These are phyloP conservation scores for Exocentrus adspersus DNA, from an alignment of 2,888 invertebrate species.

Conservation along the genomic window DNA sequence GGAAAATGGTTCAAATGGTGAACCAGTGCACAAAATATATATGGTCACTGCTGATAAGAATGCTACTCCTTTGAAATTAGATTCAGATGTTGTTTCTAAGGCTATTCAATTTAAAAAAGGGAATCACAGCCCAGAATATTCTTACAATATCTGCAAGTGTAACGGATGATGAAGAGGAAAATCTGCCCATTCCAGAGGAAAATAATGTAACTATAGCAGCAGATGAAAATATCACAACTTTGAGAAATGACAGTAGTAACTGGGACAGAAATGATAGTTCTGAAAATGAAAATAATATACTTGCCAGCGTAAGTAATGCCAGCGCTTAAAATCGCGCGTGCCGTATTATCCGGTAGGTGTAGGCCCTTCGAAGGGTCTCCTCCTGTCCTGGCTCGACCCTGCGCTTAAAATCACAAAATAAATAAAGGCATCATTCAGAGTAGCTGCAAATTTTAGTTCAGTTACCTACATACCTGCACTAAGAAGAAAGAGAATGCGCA, in stretches of 20 bases:
- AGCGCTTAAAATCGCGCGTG: neutral
- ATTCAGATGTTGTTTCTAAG: slow-evolving; percentile 57
- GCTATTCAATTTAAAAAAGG: slow-evolving; percentile 44
- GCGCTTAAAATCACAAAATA: too few species aligned
- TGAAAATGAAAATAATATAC: slow-evolving; percentile 13
- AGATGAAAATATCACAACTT: slow-evolving; percentile 31
- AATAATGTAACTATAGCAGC: slow-evolving; percentile 44
- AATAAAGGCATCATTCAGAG: too few species aligned
- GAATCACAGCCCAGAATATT: slow-evolving; percentile 42
- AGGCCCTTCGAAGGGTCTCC: too few species aligned
- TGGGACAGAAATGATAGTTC: slow-evolving; percentile 8
- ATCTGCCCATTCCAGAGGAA: slow-evolving; percentile 23
- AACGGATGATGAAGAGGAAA: slow-evolving; percentile 36
- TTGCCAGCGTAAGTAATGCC: neutral
- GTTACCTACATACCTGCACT: too few species aligned
- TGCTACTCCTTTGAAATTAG: slow-evolving; percentile 57
- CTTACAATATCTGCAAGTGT: slow-evolving; percentile 43
- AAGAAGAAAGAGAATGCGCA: too few species aligned
- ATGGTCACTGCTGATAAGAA: slow-evolving; percentile 63
- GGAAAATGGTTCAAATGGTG: slow-evolving; percentile 59
- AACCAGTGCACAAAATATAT: slow-evolving; percentile 65
- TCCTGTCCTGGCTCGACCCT: too few species aligned
- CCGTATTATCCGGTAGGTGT: too few species aligned
- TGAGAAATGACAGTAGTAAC: slow-evolving; percentile 10
- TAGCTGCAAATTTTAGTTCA: too few species aligned